Evolutionary conservation across 2,113 vertebrate species (phyloP).

Genomic region (Crotalus horridus): DNA sequence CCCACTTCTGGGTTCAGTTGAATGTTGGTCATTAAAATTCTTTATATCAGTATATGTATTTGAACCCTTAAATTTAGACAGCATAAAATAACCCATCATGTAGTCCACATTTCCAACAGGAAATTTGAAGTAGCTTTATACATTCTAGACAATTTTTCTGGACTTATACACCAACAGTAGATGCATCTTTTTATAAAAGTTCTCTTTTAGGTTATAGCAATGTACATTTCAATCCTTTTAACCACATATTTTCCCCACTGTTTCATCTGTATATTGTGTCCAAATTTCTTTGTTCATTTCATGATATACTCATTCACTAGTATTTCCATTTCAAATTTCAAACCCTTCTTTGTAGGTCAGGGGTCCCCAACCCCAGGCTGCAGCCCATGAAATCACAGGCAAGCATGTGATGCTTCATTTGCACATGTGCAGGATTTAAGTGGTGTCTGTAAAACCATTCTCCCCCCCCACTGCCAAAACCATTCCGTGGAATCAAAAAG

Average conservation of each 20-base stretch:
- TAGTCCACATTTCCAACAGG: background rate
- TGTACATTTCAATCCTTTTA: background rate
- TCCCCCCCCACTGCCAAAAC: background rate
- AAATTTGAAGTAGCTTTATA: background rate
- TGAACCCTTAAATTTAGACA: background rate
- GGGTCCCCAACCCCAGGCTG: no score
- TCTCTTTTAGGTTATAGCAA: background rate
- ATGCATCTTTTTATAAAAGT: background rate
- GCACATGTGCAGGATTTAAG: background rate
- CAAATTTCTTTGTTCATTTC: background rate
- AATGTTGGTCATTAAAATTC: background rate
- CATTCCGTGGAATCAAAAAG: background rate
- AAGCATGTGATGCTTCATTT: background rate
- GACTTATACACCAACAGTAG: background rate
- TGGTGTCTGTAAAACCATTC: background rate
- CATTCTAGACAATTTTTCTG: background rate
- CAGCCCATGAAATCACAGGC: background rate
- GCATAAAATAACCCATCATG: background rate
- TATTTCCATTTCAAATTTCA: background rate
- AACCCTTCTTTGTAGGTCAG: background rate
- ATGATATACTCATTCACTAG: background rate
- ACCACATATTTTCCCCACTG: background rate
- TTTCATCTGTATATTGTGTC: background rate
- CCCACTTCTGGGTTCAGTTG: background rate
- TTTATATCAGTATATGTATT: background rate